Conservation (phyloP, 2,888 invertebrate species). For the Baronia brevicornis region DNA sequence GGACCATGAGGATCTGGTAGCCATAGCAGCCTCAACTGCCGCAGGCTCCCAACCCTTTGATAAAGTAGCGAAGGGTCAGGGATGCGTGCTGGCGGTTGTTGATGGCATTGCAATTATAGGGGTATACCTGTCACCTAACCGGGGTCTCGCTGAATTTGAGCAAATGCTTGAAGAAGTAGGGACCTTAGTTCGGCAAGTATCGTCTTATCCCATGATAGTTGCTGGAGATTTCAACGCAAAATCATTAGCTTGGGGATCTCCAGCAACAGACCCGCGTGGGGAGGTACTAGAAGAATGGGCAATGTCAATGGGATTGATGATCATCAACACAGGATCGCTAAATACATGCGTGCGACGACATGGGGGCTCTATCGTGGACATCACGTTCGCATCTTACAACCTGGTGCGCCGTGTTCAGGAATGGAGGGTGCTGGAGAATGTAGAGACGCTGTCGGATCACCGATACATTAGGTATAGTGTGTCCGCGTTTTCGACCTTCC, state of each 20-base stretch:
- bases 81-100: constrained; percentile 7
- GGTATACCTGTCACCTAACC: constrained; percentile 4
- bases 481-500: neutral
- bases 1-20: constrained; percentile 6
- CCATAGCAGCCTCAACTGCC: neutral
- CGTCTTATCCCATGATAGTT: constrained; percentile 6
- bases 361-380: constrained; percentile 20
- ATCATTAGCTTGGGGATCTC: constrained; percentile 14
- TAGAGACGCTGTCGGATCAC: constrained; percentile 6
- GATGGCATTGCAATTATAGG: neutral
- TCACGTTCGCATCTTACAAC: neutral
- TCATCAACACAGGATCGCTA: constrained; percentile 14
- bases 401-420: neutral
- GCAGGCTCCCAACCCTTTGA: neutral
- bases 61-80: neutral
- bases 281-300: constrained; percentile 17
- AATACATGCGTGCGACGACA: constrained; percentile 14
- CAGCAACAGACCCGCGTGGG: too few relatives aligned
- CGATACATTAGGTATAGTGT: constrained; percentile 4
- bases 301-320: constrained; percentile 4
- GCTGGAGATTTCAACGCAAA: constrained; percentile 17
- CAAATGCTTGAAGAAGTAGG: neutral
- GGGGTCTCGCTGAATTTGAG: constrained; percentile 1
- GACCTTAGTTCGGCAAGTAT: neutral
- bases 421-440: constrained; percentile 3